phyloP scores from a whole-genome alignment of 2,797 vertebrate genomes.

The Danio albolineatus region DNA sequence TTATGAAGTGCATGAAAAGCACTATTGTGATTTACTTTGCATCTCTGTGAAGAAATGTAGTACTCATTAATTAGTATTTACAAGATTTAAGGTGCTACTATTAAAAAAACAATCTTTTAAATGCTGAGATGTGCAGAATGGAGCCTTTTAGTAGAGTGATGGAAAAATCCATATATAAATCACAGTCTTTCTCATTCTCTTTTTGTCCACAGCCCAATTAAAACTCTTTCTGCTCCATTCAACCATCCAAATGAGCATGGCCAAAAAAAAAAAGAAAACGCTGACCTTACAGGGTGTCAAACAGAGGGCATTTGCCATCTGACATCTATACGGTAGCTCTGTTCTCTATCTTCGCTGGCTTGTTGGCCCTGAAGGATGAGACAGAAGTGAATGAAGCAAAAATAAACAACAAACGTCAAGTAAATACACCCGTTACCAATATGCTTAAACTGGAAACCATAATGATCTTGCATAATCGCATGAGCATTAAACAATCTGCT shows the following conservation, averaged over 20 bases:
- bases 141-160: not conserved
- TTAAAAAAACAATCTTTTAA: not conserved
- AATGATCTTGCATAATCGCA: not conserved
- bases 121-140: not conserved
- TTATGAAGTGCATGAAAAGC: not conserved
- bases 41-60: not conserved
- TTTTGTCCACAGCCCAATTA: constrained; percentile 17
- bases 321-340: not conserved
- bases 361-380: not conserved
- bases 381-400: constrained; percentile 10
- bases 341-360: not conserved
- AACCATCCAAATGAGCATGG: not conserved
- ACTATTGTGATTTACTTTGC: not conserved
- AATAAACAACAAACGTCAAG: constrained; percentile 8
- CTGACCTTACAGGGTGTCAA: not conserved
- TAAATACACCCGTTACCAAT: not conserved
- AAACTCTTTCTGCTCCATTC: constrained; percentile 13
- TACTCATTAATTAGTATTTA: no score
- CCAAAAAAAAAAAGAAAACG: not conserved
- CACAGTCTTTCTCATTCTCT: not conserved
- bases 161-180: not conserved
- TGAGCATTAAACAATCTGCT: not conserved
- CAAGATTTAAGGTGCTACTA: not conserved
- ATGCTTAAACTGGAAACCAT: not conserved
- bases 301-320: constrained; percentile 1